Conservation (phyloP, 1,140 invertebrate species). For the Thalassaphorura encarpata region DNA sequence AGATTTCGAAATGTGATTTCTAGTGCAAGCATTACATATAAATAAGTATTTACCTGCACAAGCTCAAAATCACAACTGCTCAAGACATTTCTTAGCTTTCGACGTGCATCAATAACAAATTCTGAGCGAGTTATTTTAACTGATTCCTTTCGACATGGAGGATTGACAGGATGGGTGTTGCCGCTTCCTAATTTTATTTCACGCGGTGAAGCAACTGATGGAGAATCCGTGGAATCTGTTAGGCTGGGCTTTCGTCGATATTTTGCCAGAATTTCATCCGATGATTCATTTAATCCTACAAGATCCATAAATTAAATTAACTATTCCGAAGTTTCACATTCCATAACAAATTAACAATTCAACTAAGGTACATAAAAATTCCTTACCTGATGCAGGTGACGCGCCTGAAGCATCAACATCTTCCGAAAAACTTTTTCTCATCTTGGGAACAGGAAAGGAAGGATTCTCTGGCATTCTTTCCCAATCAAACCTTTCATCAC, state of each 20-base stretch:
- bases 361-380: too few species aligned
- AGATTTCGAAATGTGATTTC: neutral
- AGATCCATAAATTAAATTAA: too few species aligned
- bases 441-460: conserved; percentile 31
- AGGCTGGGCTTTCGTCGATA: conserved; percentile 71
- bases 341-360: too few species aligned
- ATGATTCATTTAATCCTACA: conserved; percentile 47
- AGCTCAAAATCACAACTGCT: conserved; percentile 60
- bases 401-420: conserved; percentile 33
- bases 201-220: conserved; percentile 11
- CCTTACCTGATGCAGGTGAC: neutral
- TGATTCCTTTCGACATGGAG: conserved; percentile 18
- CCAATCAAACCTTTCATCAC: conserved; percentile 32
- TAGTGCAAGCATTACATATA: too few species aligned
- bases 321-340: too few species aligned
- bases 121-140: conserved; percentile 26
- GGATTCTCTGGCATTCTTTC: conserved; percentile 20
- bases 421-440: conserved; percentile 45
- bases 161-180: neutral
- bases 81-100: conserved; percentile 82
- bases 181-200: neutral
- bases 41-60: conserved; percentile 11
- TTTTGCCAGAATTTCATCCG: conserved; percentile 90
- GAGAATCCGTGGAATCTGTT: conserved; percentile 17
- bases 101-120: conserved; percentile 52